phyloP scores from a whole-genome alignment of 1,140 invertebrate genomes.

The Bombus cullumanus region DNA sequence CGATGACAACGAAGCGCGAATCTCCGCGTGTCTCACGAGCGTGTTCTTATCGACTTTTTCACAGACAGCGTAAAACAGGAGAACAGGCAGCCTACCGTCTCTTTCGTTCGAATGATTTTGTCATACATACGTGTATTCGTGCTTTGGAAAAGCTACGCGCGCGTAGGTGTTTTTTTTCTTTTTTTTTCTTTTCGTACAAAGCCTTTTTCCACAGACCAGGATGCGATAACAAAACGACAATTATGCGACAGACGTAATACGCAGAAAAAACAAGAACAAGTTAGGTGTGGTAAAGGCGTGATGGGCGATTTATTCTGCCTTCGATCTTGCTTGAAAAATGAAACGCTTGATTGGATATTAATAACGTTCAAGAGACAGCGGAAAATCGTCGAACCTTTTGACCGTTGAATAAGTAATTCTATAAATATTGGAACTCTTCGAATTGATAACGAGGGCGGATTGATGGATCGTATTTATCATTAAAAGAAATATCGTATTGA shows the following conservation, averaged over 20 bases:
- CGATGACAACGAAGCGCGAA: neutral
- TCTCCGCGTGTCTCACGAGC: slow-evolving; percentile 1
- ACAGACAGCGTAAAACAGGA: slow-evolving; percentile 43
- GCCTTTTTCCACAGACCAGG: slow-evolving; percentile 13
- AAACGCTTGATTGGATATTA: neutral
- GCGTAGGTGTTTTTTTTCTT: neutral
- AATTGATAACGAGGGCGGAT: neutral
- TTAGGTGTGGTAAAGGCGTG: slow-evolving; percentile 20
- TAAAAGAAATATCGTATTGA: neutral
- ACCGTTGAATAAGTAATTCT: neutral
- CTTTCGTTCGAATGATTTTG: slow-evolving; percentile 42
- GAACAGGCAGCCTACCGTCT: slow-evolving; percentile 56
- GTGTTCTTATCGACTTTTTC: slow-evolving; percentile 36
- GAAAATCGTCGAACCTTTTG: too few species aligned
- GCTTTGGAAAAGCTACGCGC: neutral
- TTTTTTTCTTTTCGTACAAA: slow-evolving; percentile 20
- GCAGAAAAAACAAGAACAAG: slow-evolving; percentile 31
- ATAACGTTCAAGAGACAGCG: neutral
- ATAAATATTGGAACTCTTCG: neutral
- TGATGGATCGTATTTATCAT: neutral
- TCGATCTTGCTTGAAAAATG: slow-evolving; percentile 16
- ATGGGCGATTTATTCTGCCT: neutral
- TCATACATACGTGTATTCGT: neutral
- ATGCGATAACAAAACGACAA: slow-evolving; percentile 43
- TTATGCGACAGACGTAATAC: slow-evolving; percentile 59